These are phyloP conservation scores for Cecidostiba fungosa DNA, from an alignment of 2,888 invertebrate genomes.

Conservation along the genomic window DNA sequence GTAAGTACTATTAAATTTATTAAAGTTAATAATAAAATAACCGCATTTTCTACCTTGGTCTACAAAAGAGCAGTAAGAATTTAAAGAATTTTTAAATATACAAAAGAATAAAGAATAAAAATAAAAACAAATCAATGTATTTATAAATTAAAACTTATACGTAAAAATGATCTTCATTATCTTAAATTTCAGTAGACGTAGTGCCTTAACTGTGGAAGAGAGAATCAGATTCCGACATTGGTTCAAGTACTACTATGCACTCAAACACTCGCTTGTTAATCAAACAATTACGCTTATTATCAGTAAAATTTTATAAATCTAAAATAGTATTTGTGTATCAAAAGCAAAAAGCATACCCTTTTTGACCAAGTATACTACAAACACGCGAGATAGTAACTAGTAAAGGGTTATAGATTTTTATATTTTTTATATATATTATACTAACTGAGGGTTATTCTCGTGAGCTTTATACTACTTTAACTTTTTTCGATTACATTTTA, in stretches of 20 bases:
- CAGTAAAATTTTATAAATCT: neutral
- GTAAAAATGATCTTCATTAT: neutral
- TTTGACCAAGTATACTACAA: too few relatives aligned
- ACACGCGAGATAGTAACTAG: too few relatives aligned
- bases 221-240: conserved; percentile 17
- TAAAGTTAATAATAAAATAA: neutral
- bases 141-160: neutral
- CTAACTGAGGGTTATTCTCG: too few relatives aligned
- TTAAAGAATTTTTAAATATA: neutral
- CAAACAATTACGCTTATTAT: neutral
- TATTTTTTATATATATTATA: too few relatives aligned
- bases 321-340: neutral
- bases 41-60: neutral
- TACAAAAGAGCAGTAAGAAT: neutral
- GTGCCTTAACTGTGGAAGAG: conserved; percentile 36
- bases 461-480: too few relatives aligned
- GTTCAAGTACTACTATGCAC: conserved; percentile 22
- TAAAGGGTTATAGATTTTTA: too few relatives aligned
- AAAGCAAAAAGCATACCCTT: too few relatives aligned
- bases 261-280: neutral
- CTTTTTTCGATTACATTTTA: too few relatives aligned
- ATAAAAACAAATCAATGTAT: neutral
- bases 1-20: conserved; percentile 81
- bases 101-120: neutral
- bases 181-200: conserved; percentile 45